Evolutionary conservation across 2,113 vertebrate species (phyloP).

Genomic region (Aphyosemion australe): DNA sequence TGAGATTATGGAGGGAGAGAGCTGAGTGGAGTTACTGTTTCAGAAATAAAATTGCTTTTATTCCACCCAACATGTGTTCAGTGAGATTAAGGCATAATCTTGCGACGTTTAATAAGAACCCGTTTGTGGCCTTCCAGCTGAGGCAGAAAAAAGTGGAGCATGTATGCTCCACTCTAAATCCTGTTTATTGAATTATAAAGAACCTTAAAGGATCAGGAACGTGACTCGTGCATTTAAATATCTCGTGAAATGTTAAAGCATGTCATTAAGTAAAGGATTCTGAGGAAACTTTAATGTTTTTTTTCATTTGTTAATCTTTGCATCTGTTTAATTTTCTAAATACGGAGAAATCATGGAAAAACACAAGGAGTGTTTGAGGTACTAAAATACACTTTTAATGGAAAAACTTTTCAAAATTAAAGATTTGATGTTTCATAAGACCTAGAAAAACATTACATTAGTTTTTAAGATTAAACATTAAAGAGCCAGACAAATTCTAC

Average conservation of each 20-base stretch:
- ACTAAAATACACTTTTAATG: too few relatives aligned
- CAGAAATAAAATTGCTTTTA: constrained; percentile 92
- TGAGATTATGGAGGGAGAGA: constrained; percentile 78
- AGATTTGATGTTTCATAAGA: constrained; percentile 42
- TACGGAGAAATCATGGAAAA: neutral
- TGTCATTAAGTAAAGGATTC: constrained; percentile 39
- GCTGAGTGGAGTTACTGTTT: constrained; percentile 80
- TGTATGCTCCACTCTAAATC: constrained; percentile 79
- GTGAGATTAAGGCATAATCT: constrained; percentile 89
- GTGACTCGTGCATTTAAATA: constrained; percentile 80
- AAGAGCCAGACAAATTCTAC: constrained; percentile 24
- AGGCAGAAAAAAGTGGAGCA: constrained; percentile 74
- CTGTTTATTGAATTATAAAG: constrained; percentile 89
- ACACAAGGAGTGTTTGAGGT: neutral
- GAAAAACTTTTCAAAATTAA: constrained; percentile 1
- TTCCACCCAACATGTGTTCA: constrained; percentile 90
- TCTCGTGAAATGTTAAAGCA: constrained; percentile 74
- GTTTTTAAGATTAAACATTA: constrained; percentile 27
- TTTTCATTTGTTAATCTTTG: neutral
- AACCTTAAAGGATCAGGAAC: constrained; percentile 84
- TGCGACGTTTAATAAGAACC: constrained; percentile 77
- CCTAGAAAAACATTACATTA: neutral
- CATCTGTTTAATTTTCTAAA: neutral
- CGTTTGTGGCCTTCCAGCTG: constrained; percentile 77
- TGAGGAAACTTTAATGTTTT: constrained; percentile 36